phyloP scores from a whole-genome alignment of 2,113 vertebrate species.

The Ovis canadensis region DNA sequence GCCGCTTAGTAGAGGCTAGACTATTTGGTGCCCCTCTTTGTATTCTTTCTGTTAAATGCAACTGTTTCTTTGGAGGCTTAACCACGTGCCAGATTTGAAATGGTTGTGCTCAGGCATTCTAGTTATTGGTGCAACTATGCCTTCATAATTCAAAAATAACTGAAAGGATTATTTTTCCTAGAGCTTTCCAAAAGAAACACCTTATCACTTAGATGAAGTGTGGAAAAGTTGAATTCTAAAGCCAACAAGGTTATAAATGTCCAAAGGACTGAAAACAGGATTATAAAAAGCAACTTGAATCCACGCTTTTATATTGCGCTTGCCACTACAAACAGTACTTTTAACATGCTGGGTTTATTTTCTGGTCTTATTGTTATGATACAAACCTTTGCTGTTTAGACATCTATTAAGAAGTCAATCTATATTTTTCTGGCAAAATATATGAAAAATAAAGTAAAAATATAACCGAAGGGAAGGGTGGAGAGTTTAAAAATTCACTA shows the following conservation, averaged over 20 bases:
- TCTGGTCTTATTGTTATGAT: background rate
- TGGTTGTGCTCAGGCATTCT: background rate
- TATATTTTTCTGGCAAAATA: background rate
- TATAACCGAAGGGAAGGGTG: background rate
- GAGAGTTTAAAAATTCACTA: background rate
- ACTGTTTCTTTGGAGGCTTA: background rate
- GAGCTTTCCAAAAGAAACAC: constrained; percentile 18
- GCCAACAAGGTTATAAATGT: background rate
- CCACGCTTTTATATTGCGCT: background rate
- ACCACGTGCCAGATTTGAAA: background rate
- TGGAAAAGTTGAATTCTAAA: constrained; percentile 37
- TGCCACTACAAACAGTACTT: background rate
- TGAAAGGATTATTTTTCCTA: constrained; percentile 52
- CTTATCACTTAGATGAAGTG: constrained; percentile 40
- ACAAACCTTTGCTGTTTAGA: background rate
- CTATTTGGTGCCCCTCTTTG: background rate
- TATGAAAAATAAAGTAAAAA: background rate
- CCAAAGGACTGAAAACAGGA: constrained; percentile 10
- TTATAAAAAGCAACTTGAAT: background rate
- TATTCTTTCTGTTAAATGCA: background rate
- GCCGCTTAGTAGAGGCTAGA: background rate
- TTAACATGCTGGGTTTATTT: constrained; percentile 5
- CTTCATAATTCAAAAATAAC: constrained; percentile 52
- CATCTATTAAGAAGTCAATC: background rate
- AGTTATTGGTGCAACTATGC: background rate